Evolutionary conservation across 2,888 invertebrate genomes (phyloP), one percentile per base, ranked within the genome.

Genomic region (Aporophyla nigra): DNA sequence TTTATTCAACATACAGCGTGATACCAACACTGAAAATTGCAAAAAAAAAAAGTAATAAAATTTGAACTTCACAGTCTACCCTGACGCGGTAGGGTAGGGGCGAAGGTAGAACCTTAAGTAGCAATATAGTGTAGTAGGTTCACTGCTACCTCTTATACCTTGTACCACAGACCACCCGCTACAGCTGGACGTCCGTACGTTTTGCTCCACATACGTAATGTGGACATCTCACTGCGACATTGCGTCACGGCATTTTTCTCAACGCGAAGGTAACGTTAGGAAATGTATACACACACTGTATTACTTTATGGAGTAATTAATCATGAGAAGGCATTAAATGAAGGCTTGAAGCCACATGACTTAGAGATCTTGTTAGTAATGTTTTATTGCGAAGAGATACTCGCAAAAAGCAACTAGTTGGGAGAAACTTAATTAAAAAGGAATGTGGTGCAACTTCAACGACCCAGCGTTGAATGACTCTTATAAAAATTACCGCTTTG

Each of bases 121-220:
- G 43, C 10, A 46, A 10, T 12, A 12, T 46, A 2, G 43, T 46
- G 43, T 46, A 46, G 10, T 16, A n/a, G 5, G 1, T n/a, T 10
- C 6, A 67, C 19, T 1, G 59, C 19, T 54, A 1, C 7, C 27
- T 56, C 76, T 68, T 51, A 46, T 69, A 40, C 24, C 74, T 83
- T 82, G 68, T 2, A 56, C 79, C 83, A 66, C 16, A 56, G 9
- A 54, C 49, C 63, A 56, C 76, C 69, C 43, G 63, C 86, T 73
- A 71, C 65, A 71, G 63, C 87, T 85, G 83, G 82, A 84, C 71
- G 88, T 89, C 77, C 76, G 79, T 84, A 87, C 91, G 94, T 93
- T 92, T 91, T 94, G 95, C 95, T 95, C 95, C 93, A 95, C 92
- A 95, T 95, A 95, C 93, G 89, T 89, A 88, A 79, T 88, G 90